Base-by-base conservation (phyloP, 53 echinoderm and acorn worm genomes). In the Astropecten irregularis region DNA sequence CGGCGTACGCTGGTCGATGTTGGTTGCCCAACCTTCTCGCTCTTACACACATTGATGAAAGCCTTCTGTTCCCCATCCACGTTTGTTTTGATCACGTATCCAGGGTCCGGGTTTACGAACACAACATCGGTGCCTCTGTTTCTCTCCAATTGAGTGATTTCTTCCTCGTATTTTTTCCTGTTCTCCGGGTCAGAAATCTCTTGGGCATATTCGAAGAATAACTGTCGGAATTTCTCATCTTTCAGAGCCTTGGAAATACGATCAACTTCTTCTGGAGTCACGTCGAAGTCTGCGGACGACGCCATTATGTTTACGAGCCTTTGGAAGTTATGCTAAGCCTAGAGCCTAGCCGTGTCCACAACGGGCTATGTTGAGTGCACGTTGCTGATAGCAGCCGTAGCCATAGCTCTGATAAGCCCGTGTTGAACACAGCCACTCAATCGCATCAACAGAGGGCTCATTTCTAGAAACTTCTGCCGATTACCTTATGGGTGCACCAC, bases 111-210 rank as follows among this genome's bases (percentile, higher is more conserved):
- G 55, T 94, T 52, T 35, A 97, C 73, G 71, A 97, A 97, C 66
- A 92, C 92, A 22, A 94, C 94, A 62, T 97, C 94, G 68, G 92
- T 92, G 38, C 97, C 97, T 37, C 97, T 91, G 62, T 92, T 92
- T 62, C 82, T 84, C 84, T 97, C 97, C 90, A 97, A 27, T 85
- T 94, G 88, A 9, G 91, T 82, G 14, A 97, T 90, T 73, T 97
- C 97, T 31, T 91, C 94, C 64, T 97, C 97, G 33, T 97, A 97
- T 77, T 89, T 92, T 67, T 71, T 91, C 49, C 90, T 70, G 68
- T 97, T 97, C 83, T 97, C 97, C 1, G 97, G 97, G 66, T 97
- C 91, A 54, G 92, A 87, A 48, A 97, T 89, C 82, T 97, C 97
- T 64, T 97, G 81, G 27, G 97, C 97, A 89, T 97, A 97, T 53